Evolutionary conservation across 2,113 vertebrate species (phyloP).

Genomic region (Sciurus niger): DNA sequence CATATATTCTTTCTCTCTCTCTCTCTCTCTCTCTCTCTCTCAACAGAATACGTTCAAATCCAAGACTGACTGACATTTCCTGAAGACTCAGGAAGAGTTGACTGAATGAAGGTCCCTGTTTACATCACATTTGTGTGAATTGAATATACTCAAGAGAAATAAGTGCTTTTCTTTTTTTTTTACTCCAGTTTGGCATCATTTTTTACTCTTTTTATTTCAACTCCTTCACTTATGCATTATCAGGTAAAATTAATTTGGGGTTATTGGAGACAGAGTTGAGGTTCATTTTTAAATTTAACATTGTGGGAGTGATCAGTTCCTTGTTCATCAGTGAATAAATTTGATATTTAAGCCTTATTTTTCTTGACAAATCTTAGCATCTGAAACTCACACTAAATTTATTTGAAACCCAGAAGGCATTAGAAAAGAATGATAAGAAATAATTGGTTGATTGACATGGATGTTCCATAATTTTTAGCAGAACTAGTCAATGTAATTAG

Average conservation of each 20-base stretch:
- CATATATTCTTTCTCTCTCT: rapidly evolving
- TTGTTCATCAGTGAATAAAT: background rate
- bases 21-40: too few species aligned
- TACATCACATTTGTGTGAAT: background rate
- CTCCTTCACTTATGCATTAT: background rate
- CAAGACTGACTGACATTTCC: background rate
- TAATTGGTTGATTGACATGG: background rate
- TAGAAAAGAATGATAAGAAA: background rate
- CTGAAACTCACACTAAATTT: background rate
- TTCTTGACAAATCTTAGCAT: background rate
- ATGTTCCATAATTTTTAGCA: background rate
- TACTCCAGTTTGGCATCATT: background rate
- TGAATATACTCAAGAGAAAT: background rate
- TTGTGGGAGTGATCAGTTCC: background rate
- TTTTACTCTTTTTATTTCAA: background rate
- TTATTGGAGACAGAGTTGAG: background rate
- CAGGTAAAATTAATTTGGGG: background rate
- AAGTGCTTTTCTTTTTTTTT: background rate
- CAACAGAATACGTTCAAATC: background rate
- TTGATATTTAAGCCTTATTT: background rate
- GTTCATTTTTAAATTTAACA: background rate
- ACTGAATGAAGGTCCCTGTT: background rate
- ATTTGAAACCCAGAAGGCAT: background rate
- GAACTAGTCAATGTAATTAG: background rate
- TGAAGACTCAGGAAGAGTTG: background rate